Evolutionary conservation across 2,113 vertebrate species (phyloP), one percentile per base, ranked within the genome.

Genomic region (Amblyornis subalaris): DNA sequence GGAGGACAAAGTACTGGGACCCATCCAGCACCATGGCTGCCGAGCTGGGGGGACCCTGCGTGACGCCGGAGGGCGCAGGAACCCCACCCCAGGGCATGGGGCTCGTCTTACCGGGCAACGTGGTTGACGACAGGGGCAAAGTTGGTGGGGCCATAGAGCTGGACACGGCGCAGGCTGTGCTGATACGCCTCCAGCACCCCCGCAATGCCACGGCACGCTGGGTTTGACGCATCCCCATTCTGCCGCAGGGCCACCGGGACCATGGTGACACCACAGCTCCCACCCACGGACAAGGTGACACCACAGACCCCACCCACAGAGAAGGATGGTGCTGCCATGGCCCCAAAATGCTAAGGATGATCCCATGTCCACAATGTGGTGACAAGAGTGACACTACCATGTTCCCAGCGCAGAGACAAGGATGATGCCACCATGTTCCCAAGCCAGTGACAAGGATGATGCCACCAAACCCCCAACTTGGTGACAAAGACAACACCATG

Each of bases 71-170:
- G 31, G 33, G 38, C 6, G 0, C 45, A 61, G 33, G 6, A 38
- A 69, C 45, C 54, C 62, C 64, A 77, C n/a, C 83, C 83, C 45
- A 0, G 45, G 45, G 38, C 62, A 45, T 1, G 0, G 64, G 47
- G 23, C 38, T 38, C 38, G 38, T 60, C 83, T 86, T 86, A 86
- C 83, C 83, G 83, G 33, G 83, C 99, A 51, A 99, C 99, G 0
- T 99, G 98, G 95, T 99, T 99, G 95, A 99, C 98, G 2, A 99
- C 98, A 0, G 99, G 99, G 23, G 99, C 99, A 1, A 99, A 99
- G 96, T 99, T 99, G 53, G 99, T 99, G 33, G 99, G 99, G 2
- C 99, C 99, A 0, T 99, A 99, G 64, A 99, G 98, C 97, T 99
- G 99, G 45, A 99, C 99, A 0, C 98, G 98, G 97, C 98, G 99